Conservation (phyloP, 64 coral and sea anemone genomes). For the Porites australiensis region DNA sequence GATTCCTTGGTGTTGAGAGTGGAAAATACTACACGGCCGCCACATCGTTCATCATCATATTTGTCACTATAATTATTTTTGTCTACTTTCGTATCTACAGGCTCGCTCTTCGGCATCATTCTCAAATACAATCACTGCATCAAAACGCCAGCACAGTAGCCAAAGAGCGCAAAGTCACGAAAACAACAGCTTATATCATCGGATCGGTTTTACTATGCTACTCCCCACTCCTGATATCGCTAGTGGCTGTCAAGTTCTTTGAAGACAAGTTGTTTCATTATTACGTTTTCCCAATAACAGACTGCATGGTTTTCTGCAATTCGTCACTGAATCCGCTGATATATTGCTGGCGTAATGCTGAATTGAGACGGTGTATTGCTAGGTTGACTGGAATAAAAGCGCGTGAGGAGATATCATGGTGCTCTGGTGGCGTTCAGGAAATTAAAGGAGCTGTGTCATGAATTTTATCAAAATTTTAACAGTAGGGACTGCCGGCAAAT, state of each 20-base stretch:
- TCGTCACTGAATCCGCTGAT: constrained; percentile 63
- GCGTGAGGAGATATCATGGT: not conserved
- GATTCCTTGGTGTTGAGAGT: constrained; percentile 35
- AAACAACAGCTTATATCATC: constrained; percentile 53
- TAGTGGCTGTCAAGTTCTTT: constrained; percentile 30
- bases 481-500: too few relatives aligned
- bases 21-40: constrained; percentile 23
- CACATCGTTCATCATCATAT: constrained; percentile 15
- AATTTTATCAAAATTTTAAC: too few relatives aligned
- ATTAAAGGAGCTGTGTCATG: too few relatives aligned
- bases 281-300: constrained; percentile 56
- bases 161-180: constrained; percentile 46
- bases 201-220: constrained; percentile 58
- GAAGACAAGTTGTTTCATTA: constrained; percentile 48
- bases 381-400: not conserved
- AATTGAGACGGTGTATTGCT: constrained; percentile 14
- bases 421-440: not conserved
- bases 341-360: constrained; percentile 60
- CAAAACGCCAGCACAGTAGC: not conserved
- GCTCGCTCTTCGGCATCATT: constrained; percentile 43
- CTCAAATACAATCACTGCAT: constrained; percentile 1
- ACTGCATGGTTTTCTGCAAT: constrained; percentile 51
- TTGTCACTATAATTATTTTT: constrained; percentile 43
- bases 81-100: constrained; percentile 45
- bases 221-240: constrained; percentile 18